These are phyloP conservation scores for Elegia similella DNA, from an alignment of 2,888 invertebrate species.

Conservation along the genomic window DNA sequence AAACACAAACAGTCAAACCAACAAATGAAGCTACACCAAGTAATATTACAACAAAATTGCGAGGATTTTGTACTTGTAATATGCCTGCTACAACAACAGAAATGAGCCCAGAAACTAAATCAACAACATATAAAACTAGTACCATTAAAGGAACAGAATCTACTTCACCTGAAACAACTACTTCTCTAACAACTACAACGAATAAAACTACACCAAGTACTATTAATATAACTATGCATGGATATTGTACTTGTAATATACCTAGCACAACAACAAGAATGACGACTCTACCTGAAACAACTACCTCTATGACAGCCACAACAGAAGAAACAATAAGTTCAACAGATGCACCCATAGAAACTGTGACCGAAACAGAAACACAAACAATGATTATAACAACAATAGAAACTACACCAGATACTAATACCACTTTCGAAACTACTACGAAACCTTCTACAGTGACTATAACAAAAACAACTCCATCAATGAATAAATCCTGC, in stretches of 20 bases:
- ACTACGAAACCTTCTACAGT: conserved; percentile 13
- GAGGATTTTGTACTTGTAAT: background rate
- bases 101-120: too few relatives aligned
- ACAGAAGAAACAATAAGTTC: conserved; percentile 14
- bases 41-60: background rate
- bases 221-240: too few relatives aligned
- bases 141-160: background rate
- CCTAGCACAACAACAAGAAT: background rate
- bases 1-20: too few relatives aligned
- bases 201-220: too few relatives aligned
- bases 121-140: too few relatives aligned
- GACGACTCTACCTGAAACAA: background rate
- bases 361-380: conserved; percentile 12
- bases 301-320: background rate
- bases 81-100: background rate
- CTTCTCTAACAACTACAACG: background rate
- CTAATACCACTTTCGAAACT: conserved; percentile 15
- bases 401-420: conserved; percentile 8
- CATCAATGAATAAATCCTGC: conserved; percentile 18
- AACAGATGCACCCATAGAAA: background rate
- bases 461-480: conserved; percentile 19
- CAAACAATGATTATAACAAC: conserved; percentile 23
- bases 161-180: background rate
- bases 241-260: too few relatives aligned
- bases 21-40: too few relatives aligned